Evolutionary conservation across 2,113 vertebrate species (phyloP), one percentile per base, ranked within the genome.

Genomic region (Gymnogyps californianus): DNA sequence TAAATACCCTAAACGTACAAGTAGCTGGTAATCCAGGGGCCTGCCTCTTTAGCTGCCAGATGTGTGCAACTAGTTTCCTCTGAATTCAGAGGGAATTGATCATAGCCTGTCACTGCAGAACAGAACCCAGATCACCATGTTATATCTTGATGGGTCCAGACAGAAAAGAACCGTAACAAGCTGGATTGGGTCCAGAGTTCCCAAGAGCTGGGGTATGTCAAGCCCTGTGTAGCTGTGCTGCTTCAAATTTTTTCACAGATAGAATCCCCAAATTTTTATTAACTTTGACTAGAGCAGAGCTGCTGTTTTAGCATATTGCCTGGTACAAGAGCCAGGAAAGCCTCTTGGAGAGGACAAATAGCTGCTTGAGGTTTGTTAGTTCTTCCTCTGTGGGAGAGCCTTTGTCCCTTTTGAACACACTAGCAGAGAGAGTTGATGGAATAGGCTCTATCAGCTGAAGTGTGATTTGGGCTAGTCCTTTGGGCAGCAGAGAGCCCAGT

Each of bases 111-210:
- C 17, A 38, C 40, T 80, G 28, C 17, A 57, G 49, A 89, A 40
- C 28, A 58, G 44, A 94, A 49, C 26, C 19, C n/a, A 42, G 28
- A 78, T 72, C 19, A 44, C 16, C 2, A 4, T 14, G 5, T 77
- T 52, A 22, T 31, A 36, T 9, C 0, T 0, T 57, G 80, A 36
- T 42, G 32, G 24, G 32, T 81, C 62, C 28, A 26, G 52, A 34
- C 9, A 57, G 51, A 59, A 81, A 88, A 54, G 25, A 80, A 20
- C 7, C 9, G 3, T 49, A 64, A 31, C 6, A 67, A 38, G 11
- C 51, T 76, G 44, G 20, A 32, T 11, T 42, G 3, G 25, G 21
- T 74, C 40, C 40, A 55, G 64, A 44, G 51, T 61, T 86, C 32
- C n/a, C 36, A 82, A 66, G 79, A 74, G 7, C 24, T 84, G 55